phyloP scores from a whole-genome alignment of 2,888 invertebrate genomes.

The Micoletzkya japonica region DNA sequence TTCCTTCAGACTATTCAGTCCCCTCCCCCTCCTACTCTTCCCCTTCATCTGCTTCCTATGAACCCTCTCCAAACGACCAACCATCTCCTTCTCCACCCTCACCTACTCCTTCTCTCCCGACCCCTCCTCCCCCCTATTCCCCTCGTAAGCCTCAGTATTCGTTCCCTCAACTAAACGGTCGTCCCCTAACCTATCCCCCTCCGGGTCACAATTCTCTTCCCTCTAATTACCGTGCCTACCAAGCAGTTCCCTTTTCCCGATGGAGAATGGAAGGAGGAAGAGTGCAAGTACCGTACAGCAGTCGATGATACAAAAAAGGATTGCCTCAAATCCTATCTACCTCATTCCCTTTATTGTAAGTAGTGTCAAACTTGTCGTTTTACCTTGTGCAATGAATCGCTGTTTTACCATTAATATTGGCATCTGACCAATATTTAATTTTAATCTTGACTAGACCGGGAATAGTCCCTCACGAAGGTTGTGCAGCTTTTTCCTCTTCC shows the following conservation, averaged over 20 bases:
- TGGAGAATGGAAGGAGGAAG: slow-evolving; percentile 7
- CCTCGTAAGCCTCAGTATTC: slow-evolving; percentile 1
- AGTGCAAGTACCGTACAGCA: not conserved
- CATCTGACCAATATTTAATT: too few relatives aligned
- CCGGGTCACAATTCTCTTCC: slow-evolving; percentile 20
- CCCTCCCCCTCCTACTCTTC: not conserved
- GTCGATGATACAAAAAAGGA: too few relatives aligned
- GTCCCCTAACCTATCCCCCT: slow-evolving; percentile 13
- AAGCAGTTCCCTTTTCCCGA: slow-evolving; percentile 10
- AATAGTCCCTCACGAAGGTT: too few relatives aligned
- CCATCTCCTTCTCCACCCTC: not conserved
- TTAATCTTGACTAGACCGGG: too few relatives aligned
- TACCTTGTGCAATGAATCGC: too few relatives aligned
- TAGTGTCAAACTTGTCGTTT: too few relatives aligned
- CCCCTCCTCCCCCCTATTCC: slow-evolving; percentile 2
- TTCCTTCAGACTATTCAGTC: not conserved
- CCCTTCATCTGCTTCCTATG: not conserved
- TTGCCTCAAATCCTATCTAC: too few relatives aligned
- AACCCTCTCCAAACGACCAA: not conserved
- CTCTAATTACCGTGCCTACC: slow-evolving; percentile 7
- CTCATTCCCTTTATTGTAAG: too few relatives aligned
- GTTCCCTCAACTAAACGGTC: slow-evolving; percentile 19
- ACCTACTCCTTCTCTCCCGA: not conserved
- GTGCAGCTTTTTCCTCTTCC: too few relatives aligned
- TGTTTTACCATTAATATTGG: too few relatives aligned